These are phyloP conservation scores for Girardinus metallicus DNA, from an alignment of 2,797 vertebrate species.

Conservation along the genomic window DNA sequence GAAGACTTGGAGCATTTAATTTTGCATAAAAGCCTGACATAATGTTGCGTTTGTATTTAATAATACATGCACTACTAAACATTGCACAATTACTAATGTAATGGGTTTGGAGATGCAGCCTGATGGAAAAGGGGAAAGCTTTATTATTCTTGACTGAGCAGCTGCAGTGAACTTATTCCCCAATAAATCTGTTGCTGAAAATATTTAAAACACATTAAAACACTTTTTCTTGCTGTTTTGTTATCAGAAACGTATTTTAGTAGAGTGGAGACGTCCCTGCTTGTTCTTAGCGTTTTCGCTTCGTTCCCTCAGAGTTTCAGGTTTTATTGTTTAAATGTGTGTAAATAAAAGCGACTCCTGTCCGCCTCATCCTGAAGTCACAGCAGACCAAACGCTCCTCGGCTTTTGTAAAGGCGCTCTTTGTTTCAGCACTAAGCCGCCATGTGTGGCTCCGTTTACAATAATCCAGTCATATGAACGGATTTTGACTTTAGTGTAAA, in stretches of 20 bases:
- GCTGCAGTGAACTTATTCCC: neutral
- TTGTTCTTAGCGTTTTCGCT: neutral
- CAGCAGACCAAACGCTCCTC: neutral
- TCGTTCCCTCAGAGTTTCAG: neutral
- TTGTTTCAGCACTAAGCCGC: constrained; percentile 48
- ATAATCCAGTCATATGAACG: constrained; percentile 66
- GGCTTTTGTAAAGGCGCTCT: constrained; percentile 46
- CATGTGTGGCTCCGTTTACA: constrained; percentile 28
- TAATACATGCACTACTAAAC: no score
- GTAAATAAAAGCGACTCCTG: neutral
- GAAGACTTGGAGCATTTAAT: neutral
- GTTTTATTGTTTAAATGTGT: neutral
- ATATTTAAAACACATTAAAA: neutral
- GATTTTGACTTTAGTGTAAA: constrained; percentile 50
- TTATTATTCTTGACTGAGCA: neutral
- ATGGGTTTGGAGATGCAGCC: neutral
- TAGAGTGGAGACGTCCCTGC: neutral
- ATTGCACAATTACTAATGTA: neutral
- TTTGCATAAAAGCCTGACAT: neutral
- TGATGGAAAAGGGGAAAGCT: neutral
- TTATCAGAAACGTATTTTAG: neutral
- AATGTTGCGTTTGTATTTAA: neutral
- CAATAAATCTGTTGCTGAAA: no score
- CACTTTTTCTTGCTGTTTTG: neutral
- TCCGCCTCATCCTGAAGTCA: neutral